Conservation (phyloP, 2,888 invertebrate genomes). For the Drosophila buzzatii region DNA sequence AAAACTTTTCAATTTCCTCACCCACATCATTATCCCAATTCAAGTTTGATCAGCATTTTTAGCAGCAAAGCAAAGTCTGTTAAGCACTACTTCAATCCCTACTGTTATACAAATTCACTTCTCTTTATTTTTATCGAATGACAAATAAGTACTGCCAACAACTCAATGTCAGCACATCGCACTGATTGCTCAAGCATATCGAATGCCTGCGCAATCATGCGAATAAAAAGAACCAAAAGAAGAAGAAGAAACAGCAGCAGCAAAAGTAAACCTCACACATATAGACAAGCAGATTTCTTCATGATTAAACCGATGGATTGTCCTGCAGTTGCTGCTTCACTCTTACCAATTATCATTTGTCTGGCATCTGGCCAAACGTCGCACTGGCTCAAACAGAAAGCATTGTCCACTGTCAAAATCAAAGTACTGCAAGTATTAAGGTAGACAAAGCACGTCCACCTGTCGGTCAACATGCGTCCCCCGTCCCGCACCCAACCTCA, state of each 20-base stretch:
- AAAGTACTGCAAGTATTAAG: constrained; percentile 57
- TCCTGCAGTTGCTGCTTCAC: constrained; percentile 9
- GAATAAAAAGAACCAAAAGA: constrained; percentile 12
- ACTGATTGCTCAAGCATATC: constrained; percentile 36
- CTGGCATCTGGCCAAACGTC: constrained; percentile 56
- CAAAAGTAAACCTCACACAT: constrained; percentile 4
- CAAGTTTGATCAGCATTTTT: neutral
- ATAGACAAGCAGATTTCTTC: constrained; percentile 51
- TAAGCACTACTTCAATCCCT: neutral
- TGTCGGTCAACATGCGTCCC: constrained; percentile 46
- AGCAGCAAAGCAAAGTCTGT: neutral
- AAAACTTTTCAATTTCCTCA: neutral
- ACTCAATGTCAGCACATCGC: constrained; percentile 52
- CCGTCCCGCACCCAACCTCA: neutral
- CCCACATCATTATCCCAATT: neutral
- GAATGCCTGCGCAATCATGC: constrained; percentile 51
- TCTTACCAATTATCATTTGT: constrained; percentile 55
- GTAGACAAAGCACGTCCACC: constrained; percentile 53
- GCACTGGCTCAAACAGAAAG: constrained; percentile 38
- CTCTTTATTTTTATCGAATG: constrained; percentile 18
- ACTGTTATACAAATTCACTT: neutral
- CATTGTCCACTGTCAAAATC: constrained; percentile 54
- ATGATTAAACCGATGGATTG: constrained; percentile 48
- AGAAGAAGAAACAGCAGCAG: neutral
- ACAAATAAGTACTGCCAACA: constrained; percentile 34